Conservation (phyloP, 1,140 invertebrate genomes). For the Parasteatoda tepidariorum region DNA sequence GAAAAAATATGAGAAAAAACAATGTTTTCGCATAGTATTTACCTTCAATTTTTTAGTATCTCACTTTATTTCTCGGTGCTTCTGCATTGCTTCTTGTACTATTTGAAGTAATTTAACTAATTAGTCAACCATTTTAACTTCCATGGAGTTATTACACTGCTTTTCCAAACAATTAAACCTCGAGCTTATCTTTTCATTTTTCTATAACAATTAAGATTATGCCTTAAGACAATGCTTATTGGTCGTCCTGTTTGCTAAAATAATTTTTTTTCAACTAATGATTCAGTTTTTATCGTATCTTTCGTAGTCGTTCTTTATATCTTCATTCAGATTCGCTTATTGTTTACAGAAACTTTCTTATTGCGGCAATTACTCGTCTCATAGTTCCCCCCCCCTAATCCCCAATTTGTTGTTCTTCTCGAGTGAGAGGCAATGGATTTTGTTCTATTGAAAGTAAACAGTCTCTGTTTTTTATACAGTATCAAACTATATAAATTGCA, state of each 20-base stretch:
- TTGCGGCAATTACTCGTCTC: no score
- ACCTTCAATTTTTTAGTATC: background rate
- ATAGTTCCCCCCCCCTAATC: no score
- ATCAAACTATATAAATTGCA: no score
- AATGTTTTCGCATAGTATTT: background rate
- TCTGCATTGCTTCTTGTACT: background rate
- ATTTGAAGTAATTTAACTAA: conserved; percentile 22
- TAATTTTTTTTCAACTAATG: no score
- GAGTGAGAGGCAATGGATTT: no score
- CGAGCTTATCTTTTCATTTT: conserved; percentile 1
- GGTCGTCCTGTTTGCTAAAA: background rate
- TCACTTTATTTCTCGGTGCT: background rate
- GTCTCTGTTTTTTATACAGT: no score
- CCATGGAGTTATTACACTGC: background rate
- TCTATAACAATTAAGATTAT: conserved; percentile 7
- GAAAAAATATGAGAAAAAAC: background rate
- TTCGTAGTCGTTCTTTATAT: no score
- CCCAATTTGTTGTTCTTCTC: no score
- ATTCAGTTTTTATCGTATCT: background rate
- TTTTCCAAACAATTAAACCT: conserved; percentile 5
- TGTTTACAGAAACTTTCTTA: no score
- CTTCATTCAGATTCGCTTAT: no score
- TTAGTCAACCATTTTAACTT: conserved; percentile 11
- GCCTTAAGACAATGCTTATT: background rate
- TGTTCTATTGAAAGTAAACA: no score